phyloP scores from a whole-genome alignment of 2,888 invertebrate genomes.

The Schrankia costaestrigalis region DNA sequence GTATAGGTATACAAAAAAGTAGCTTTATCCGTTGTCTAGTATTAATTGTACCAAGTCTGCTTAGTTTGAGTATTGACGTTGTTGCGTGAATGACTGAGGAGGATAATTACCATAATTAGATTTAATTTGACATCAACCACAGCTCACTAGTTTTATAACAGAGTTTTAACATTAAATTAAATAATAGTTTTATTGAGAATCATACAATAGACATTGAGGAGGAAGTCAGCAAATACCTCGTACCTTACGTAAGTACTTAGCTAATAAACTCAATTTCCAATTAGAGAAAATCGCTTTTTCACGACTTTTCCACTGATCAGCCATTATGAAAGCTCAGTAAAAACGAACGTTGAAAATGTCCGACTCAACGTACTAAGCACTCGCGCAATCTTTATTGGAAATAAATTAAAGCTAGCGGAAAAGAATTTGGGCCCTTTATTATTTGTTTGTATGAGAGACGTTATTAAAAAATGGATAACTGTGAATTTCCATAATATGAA shows the following conservation, averaged over 20 bases:
- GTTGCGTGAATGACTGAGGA: too few species aligned
- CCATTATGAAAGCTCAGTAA: constrained; percentile 48
- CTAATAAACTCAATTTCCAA: constrained; percentile 50
- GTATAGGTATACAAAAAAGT: too few species aligned
- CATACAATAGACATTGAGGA: constrained; percentile 26
- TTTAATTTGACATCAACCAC: too few species aligned
- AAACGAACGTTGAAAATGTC: constrained; percentile 33
- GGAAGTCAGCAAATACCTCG: constrained; percentile 22
- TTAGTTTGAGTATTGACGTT: too few species aligned
- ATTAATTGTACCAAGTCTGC: too few species aligned
- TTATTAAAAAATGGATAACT: constrained; percentile 28
- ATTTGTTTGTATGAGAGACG: constrained; percentile 24
- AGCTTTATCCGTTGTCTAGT: too few species aligned
- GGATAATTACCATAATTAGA: too few species aligned
- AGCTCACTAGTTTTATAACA: constrained; percentile 20
- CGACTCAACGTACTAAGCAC: constrained; percentile 29
- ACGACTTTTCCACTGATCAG: constrained; percentile 46
- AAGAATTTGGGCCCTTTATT: constrained; percentile 39
- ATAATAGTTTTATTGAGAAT: constrained; percentile 21
- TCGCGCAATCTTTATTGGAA: constrained; percentile 48
- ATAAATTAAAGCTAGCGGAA: constrained; percentile 50
- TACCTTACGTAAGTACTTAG: constrained; percentile 30
- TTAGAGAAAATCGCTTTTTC: constrained; percentile 52
- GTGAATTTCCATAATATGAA: constrained; percentile 20
- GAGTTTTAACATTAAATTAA: constrained; percentile 11